These are phyloP conservation scores for Hipparchia sbordonii DNA, from an alignment of 2,888 invertebrate genomes.

Conservation along the genomic window DNA sequence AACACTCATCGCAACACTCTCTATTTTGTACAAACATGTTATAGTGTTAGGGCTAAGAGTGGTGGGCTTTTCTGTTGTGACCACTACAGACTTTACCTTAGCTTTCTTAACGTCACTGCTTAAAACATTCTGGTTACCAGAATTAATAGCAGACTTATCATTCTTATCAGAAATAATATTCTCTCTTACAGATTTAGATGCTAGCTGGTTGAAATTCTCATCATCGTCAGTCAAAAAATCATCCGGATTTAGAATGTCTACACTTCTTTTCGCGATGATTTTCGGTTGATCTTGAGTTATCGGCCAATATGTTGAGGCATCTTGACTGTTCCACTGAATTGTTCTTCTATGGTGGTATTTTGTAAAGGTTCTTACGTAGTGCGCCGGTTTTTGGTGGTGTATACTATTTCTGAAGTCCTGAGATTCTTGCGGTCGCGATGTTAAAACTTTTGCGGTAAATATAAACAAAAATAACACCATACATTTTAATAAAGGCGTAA, in stretches of 20 bases:
- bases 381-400: conserved; percentile 65
- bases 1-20: conserved; percentile 65
- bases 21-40: conserved; percentile 69
- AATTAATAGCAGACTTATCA: conserved; percentile 40
- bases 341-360: conserved; percentile 77
- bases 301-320: conserved; percentile 54
- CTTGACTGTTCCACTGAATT: conserved; percentile 66
- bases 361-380: conserved; percentile 76
- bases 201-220: conserved; percentile 50
- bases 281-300: conserved; percentile 54
- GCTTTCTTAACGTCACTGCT: conserved; percentile 54
- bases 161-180: conserved; percentile 48
- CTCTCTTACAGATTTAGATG: conserved; percentile 48
- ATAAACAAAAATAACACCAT: conserved; percentile 74
- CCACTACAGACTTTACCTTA: conserved; percentile 57
- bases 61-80: conserved; percentile 54
- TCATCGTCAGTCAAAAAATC: conserved; percentile 54
- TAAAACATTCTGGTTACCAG: conserved; percentile 58
- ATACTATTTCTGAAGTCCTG: conserved; percentile 65
- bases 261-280: conserved; percentile 61
- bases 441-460: conserved; percentile 76
- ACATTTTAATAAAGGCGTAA: conserved; percentile 74
- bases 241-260: conserved; percentile 56
- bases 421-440: conserved; percentile 70
- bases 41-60: conserved; percentile 57